These are phyloP conservation scores for Eunapius fragilis DNA, from an alignment of 37 sponge, comb jelly and placozoan species.

Conservation along the genomic window DNA sequence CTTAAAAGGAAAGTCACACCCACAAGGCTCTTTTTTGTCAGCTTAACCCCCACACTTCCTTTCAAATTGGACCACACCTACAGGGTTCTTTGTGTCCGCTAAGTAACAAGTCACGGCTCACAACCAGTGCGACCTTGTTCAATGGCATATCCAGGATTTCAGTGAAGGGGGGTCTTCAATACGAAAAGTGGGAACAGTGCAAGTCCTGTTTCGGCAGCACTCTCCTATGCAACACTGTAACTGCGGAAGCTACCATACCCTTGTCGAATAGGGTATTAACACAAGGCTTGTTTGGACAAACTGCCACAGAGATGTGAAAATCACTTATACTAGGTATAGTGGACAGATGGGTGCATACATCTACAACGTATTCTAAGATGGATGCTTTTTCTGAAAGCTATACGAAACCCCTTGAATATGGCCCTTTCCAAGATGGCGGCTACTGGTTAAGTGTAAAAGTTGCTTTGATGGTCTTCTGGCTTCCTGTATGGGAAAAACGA, in stretches of 20 bases:
- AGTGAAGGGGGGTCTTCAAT: too few relatives aligned
- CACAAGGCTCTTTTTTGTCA: too few relatives aligned
- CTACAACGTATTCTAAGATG: neutral
- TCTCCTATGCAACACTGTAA: neutral
- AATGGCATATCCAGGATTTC: too few relatives aligned
- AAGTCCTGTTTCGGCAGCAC: neutral
- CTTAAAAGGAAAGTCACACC: too few relatives aligned
- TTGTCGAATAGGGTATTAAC: neutral
- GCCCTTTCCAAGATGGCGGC: neutral
- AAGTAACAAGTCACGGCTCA: too few relatives aligned
- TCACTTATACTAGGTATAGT: neutral
- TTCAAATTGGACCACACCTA: too few relatives aligned
- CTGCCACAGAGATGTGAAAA: neutral
- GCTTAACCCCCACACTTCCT: too few relatives aligned
- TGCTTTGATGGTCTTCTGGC: too few relatives aligned
- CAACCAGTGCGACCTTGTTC: too few relatives aligned
- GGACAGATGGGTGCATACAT: neutral
- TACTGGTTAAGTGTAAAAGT: neutral
- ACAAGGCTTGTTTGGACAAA: neutral
- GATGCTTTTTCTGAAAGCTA: neutral
- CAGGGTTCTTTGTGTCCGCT: too few relatives aligned
- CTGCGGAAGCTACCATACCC: too few relatives aligned
- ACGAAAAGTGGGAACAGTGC: neutral
- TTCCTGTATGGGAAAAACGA: too few relatives aligned
- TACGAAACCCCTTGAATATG: neutral